Base-by-base conservation (phyloP, 2,113 vertebrate genomes). In the Alligator mississippiensis region DNA sequence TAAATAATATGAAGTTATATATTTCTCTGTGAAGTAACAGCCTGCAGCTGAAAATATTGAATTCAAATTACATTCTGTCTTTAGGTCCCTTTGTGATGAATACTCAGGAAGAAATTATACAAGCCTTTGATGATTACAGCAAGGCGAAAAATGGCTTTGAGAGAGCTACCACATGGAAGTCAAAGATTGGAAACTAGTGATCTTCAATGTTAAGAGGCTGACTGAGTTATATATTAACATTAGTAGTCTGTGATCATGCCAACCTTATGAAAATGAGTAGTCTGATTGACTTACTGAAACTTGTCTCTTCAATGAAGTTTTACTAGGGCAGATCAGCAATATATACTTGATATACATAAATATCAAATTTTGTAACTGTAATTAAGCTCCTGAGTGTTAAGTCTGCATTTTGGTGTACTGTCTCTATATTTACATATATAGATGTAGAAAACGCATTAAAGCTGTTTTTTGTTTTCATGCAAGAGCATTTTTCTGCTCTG, bases 31-130 rank as follows among this genome's bases (percentile, higher is more conserved):
- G 89, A 87, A 89, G 11, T 77, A 59, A 27, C 3, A 91, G 58
- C 22, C 47, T 34, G 24, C 68, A 81, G 25, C 38, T 91, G 77
- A 59, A 91, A 88, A 78, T 87, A 25, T 8, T 30, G 4, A 72
- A 61, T 64, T 93, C 16, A 88, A 90, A 75, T 75, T 66, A 86
- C 87, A 96, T 89, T 98, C 62, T 91, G 60, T 82, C 85, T 25
- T 38, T 93, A 98, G 97, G 97, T 95, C 97, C 93, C 0, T 98
- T 99, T 96, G 98, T 98, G 85, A 98, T 98, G 98, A 99, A 96
- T 94, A 98, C 97, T 78, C 94, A 96, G 63, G 97, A 98, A 83
- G 98, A 99, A 97, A 98, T 99, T 96, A 86, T 78, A 30, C 86
- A 98, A 92, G 93, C 97, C 27, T 96, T 98, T 77, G 86, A 93